Conservation (phyloP, 2,888 invertebrate species). For the Sympetrum striolatum region DNA sequence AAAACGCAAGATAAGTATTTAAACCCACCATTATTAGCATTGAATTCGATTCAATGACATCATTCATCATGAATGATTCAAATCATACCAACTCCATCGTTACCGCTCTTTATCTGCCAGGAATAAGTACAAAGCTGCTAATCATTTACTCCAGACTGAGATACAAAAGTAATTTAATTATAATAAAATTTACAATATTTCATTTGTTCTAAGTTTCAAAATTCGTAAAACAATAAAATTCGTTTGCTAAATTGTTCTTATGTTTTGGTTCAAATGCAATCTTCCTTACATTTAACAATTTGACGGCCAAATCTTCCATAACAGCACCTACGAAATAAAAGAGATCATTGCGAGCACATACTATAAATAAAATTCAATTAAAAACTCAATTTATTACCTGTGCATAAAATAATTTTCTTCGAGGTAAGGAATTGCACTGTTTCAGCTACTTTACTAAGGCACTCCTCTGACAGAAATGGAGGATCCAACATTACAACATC, state of each 20-base stretch:
- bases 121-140: too few relatives aligned
- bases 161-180: too few relatives aligned
- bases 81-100: too few relatives aligned
- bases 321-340: slow-evolving; percentile 67
- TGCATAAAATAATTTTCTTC: slow-evolving; percentile 83
- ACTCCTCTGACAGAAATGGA: slow-evolving; percentile 93
- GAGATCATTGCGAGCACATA: background rate
- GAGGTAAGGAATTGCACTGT: slow-evolving; percentile 79
- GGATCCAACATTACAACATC: slow-evolving; percentile 93
- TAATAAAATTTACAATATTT: too few relatives aligned
- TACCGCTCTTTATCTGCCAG: too few relatives aligned
- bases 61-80: too few relatives aligned
- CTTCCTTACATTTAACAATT: slow-evolving; percentile 69
- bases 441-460: slow-evolving; percentile 80
- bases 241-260: slow-evolving; percentile 89
- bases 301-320: slow-evolving; percentile 75
- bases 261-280: slow-evolving; percentile 81
- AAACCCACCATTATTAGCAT: too few relatives aligned
- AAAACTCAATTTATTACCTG: slow-evolving; percentile 65
- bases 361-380: background rate
- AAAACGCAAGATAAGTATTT: too few relatives aligned
- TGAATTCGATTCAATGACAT: too few relatives aligned
- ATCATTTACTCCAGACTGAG: too few relatives aligned
- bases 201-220: slow-evolving; percentile 55
- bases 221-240: slow-evolving; percentile 90